phyloP scores from a whole-genome alignment of 2,113 vertebrate species.

The Hippocampus comes region DNA sequence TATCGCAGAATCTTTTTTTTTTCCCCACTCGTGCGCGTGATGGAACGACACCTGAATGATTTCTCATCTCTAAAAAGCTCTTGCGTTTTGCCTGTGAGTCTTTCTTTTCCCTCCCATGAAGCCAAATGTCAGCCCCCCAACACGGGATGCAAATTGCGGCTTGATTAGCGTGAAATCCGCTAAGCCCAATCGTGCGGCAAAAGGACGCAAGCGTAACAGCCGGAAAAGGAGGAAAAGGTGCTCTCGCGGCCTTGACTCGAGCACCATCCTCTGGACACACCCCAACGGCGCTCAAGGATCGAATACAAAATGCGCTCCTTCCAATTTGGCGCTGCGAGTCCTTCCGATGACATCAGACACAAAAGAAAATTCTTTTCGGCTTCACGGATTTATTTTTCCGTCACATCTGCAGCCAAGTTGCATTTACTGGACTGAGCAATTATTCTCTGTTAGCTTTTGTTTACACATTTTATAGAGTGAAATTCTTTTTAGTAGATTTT shows the following conservation, averaged over 20 bases:
- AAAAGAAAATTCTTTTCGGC: background rate
- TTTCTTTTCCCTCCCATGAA: background rate
- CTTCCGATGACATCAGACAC: background rate
- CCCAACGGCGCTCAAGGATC: background rate
- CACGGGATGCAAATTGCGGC: background rate
- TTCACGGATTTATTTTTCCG: background rate
- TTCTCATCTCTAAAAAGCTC: too few species aligned
- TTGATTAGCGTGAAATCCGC: slow-evolving; percentile 8
- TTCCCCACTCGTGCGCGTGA: too few species aligned
- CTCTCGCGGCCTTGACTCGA: slow-evolving; percentile 36
- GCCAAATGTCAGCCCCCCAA: slow-evolving; percentile 1
- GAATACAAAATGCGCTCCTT: background rate
- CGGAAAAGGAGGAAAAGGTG: background rate
- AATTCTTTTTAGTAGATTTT: too few species aligned
- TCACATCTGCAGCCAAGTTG: too few species aligned
- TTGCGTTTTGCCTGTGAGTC: too few species aligned
- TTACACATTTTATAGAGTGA: too few species aligned
- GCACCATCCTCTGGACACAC: slow-evolving; percentile 42
- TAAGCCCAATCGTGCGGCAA: background rate
- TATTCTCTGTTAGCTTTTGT: too few species aligned
- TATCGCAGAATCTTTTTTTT: too few species aligned
- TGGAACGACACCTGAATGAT: too few species aligned
- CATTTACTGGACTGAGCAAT: too few species aligned
- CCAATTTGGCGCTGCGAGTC: background rate
- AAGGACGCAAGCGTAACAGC: background rate